Conservation (phyloP, 1,140 invertebrate species). For the Eumeta japonica region DNA sequence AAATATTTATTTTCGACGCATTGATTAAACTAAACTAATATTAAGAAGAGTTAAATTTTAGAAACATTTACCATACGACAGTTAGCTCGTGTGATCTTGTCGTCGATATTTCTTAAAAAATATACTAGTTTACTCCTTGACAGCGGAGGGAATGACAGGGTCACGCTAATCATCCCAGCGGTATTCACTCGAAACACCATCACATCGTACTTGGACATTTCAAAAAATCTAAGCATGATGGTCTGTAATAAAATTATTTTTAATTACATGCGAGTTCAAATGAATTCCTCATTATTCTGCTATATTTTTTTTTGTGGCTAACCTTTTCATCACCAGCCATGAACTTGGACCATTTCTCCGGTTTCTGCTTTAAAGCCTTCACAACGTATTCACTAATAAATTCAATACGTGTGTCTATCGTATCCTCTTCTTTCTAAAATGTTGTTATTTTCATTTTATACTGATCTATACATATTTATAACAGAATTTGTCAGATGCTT, state of each 20-base stretch:
- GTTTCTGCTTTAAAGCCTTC: conserved; percentile 36
- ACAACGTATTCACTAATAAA: conserved; percentile 46
- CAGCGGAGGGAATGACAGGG: conserved; percentile 32
- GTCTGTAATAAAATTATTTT: conserved; percentile 24
- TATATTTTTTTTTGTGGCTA: conserved; percentile 8
- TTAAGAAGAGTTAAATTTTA: no score
- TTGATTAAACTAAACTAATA: no score
- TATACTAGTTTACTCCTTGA: conserved; percentile 43
- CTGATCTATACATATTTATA: no score
- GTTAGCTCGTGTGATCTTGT: conserved; percentile 34
- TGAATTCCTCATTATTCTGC: no score
- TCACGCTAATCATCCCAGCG: conserved; percentile 32
- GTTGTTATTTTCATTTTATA: no score
- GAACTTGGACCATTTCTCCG: conserved; percentile 48
- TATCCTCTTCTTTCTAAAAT: conserved; percentile 32
- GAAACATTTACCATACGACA: conserved; percentile 33
- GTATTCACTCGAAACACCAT: conserved; percentile 43
- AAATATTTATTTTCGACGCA: no score
- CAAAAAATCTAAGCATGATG: conserved; percentile 36
- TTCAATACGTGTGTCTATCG: conserved; percentile 35
- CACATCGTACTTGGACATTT: conserved; percentile 33
- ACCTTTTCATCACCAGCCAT: conserved; percentile 45
- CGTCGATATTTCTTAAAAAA: conserved; percentile 31
- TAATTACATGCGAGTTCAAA: not conserved
- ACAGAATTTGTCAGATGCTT: no score